Percentiles rank a stretch among this genome's conserved stretches.
Conservation (phyloP, 2,888 invertebrate species). For the Heliothis peltigera region DNA sequence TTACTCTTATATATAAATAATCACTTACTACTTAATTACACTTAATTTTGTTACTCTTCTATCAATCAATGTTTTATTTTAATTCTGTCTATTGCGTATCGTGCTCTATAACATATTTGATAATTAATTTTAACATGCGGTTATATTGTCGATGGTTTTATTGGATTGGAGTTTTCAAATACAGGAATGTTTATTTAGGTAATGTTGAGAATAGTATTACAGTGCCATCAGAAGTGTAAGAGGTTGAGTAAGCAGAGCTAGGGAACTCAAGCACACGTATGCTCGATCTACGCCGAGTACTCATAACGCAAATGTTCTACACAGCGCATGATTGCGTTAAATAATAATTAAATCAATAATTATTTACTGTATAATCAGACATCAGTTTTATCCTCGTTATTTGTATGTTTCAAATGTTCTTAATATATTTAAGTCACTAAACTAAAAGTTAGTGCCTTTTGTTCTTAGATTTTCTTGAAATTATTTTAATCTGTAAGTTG, state of each 20-base stretch:
- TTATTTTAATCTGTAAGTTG: constrained; percentile 53
- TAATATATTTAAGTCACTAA: constrained; percentile 55
- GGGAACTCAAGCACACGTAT: neutral
- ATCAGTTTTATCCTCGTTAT: constrained; percentile 49
- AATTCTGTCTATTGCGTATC: constrained; percentile 48
- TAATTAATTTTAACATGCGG: constrained; percentile 28
- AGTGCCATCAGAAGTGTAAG: constrained; percentile 49
- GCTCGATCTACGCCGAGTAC: constrained; percentile 12
- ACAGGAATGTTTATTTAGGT: constrained; percentile 52
- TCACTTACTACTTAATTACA: constrained; percentile 24
- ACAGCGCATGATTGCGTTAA: constrained; percentile 25
- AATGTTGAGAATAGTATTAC: constrained; percentile 45
- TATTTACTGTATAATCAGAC: constrained; percentile 38
- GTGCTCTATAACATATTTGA: constrained; percentile 49
- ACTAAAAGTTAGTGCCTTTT: constrained; percentile 70
- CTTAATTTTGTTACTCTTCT: constrained; percentile 26
- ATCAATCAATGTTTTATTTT: constrained; percentile 19
- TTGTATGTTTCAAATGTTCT: constrained; percentile 49
- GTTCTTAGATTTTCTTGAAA: constrained; percentile 58
- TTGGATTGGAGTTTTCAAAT: constrained; percentile 25
- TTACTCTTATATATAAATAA: constrained; percentile 35
- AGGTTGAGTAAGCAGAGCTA: constrained; percentile 29
- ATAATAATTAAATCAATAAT: constrained; percentile 33
- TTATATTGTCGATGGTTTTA: constrained; percentile 40
- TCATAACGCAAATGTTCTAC: constrained; percentile 12